Evolutionary conservation across 2,797 vertebrate genomes (phyloP).

Genomic region (Apodemus agrarius): DNA sequence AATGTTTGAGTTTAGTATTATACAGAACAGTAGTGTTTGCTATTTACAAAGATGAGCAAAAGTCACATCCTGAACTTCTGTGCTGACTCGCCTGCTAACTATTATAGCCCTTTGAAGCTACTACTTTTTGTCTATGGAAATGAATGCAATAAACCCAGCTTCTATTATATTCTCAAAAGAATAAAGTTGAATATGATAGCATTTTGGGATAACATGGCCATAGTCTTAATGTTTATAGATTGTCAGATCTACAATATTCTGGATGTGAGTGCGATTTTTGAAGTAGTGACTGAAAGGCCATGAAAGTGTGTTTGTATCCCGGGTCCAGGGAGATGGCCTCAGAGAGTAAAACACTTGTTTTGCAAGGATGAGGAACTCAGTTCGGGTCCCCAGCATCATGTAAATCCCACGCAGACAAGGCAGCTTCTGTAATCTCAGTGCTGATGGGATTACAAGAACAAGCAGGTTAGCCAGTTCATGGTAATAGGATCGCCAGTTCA

Average conservation of each 20-base stretch:
- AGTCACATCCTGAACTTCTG: not conserved
- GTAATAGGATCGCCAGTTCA: too few relatives aligned
- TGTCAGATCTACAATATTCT: conserved; percentile 61
- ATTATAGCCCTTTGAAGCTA: conserved; percentile 24
- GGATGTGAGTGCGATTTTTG: conserved; percentile 52
- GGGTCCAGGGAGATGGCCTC: not conserved
- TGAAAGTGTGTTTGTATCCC: not conserved
- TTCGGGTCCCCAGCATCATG: not conserved
- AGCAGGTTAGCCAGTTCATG: too few relatives aligned
- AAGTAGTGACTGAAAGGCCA: conserved; percentile 31
- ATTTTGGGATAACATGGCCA: not conserved
- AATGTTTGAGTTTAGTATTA: conserved; percentile 57
- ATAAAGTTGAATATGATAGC: not conserved
- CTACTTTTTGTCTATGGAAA: conserved; percentile 47
- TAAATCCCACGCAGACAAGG: too few relatives aligned
- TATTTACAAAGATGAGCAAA: conserved; percentile 44
- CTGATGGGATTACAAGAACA: not conserved
- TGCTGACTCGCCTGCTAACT: conserved; percentile 13
- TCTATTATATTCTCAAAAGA: conserved; percentile 21
- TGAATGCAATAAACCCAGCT: conserved; percentile 22
- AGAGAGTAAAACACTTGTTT: not conserved
- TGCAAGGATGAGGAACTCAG: not conserved
- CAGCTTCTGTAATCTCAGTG: not conserved
- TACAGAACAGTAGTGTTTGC: conserved; percentile 19
- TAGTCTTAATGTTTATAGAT: conserved; percentile 45